These are phyloP conservation scores for Muscidifurax raptorellus DNA, from an alignment of 1,140 invertebrate genomes.

Conservation along the genomic window DNA sequence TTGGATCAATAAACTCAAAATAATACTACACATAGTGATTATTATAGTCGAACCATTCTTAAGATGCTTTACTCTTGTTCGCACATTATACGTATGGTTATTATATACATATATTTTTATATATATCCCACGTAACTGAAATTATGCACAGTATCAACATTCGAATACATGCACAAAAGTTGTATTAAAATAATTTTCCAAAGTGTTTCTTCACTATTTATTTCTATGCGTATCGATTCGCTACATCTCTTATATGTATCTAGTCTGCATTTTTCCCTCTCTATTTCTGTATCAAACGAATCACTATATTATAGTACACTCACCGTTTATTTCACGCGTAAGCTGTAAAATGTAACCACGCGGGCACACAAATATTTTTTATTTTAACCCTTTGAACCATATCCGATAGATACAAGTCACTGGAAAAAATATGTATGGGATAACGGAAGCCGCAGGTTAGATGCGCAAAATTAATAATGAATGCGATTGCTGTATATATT, in stretches of 20 bases:
- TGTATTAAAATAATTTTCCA: neutral
- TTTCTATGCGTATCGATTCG: neutral
- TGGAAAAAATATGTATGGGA: neutral
- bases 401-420: neutral
- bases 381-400: neutral
- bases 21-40: no score
- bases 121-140: neutral
- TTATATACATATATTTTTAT: neutral
- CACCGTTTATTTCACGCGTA: no score
- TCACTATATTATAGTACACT: no score
- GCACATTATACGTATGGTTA: neutral
- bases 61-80: constrained; percentile 11
- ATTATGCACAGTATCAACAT: constrained; percentile 11
- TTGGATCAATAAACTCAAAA: no score
- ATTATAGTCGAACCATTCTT: no score
- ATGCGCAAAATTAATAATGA: neutral
- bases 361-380: no score
- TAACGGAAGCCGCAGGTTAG: neutral
- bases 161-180: constrained; percentile 11
- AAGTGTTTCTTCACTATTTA: neutral
- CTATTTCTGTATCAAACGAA: neutral
- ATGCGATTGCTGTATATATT: neutral
- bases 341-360: no score
- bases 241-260: neutral
- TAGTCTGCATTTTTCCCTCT: neutral